phyloP scores from a whole-genome alignment of 2,888 invertebrate species.

The Scaptomyza cyrtandrae region DNA sequence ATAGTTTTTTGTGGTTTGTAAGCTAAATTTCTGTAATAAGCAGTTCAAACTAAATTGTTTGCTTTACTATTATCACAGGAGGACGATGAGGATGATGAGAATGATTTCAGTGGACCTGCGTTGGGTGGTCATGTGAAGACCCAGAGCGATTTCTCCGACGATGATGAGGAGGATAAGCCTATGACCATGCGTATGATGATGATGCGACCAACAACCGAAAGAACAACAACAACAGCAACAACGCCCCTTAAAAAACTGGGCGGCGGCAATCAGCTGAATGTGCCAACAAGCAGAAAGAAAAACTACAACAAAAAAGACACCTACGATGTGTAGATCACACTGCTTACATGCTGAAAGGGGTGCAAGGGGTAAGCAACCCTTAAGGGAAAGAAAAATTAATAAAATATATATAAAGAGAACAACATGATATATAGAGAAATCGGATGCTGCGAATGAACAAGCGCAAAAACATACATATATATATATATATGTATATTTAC shows the following conservation, averaged over 20 bases:
- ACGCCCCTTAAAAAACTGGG: slow-evolving; percentile 46
- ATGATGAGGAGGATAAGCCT: slow-evolving; percentile 85
- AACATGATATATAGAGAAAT: slow-evolving; percentile 27
- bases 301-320: slow-evolving; percentile 86
- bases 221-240: slow-evolving; percentile 40
- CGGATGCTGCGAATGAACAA: slow-evolving; percentile 30
- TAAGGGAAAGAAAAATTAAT: neutral
- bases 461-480: slow-evolving; percentile 65
- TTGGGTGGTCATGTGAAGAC: slow-evolving; percentile 83
- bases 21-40: too few relatives aligned
- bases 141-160: slow-evolving; percentile 83
- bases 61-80: slow-evolving; percentile 46
- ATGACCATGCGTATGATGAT: slow-evolving; percentile 83
- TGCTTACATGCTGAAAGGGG: slow-evolving; percentile 9
- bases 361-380: slow-evolving; percentile 13
- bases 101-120: slow-evolving; percentile 84
- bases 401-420: slow-evolving; percentile 10
- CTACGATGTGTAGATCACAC: slow-evolving; percentile 85
- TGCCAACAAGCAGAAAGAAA: slow-evolving; percentile 85
- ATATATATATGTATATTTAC: slow-evolving; percentile 55
- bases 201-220: slow-evolving; percentile 70
- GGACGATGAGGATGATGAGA: slow-evolving; percentile 85
- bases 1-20: neutral
- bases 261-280: slow-evolving; percentile 79
- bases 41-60: neutral